Conservation (phyloP, 2,888 invertebrate genomes). For the Metallyticus violacea region DNA sequence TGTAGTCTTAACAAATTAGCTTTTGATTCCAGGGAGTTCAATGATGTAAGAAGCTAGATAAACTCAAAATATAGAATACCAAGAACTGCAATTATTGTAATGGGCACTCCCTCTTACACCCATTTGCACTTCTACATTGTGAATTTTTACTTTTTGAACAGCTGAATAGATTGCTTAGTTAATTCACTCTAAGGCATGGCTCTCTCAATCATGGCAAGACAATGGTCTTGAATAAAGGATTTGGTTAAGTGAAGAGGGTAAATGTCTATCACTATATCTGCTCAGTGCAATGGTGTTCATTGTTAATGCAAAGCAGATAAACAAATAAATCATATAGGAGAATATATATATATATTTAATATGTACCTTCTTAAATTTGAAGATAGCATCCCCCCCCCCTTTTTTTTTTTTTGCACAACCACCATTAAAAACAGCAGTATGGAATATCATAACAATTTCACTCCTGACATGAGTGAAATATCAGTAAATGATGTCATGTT, state of each 20-base stretch:
- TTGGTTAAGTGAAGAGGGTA: not conserved
- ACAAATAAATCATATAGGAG: not conserved
- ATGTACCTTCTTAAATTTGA: not conserved
- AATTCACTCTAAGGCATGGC: not conserved
- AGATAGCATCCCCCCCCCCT: too few species aligned
- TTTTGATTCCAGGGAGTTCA: not conserved
- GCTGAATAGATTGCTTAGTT: not conserved
- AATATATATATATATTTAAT: not conserved
- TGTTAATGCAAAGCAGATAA: not conserved
- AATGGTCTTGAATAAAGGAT: not conserved
- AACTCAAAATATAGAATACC: not conserved
- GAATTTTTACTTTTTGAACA: not conserved
- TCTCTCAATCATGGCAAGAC: not conserved
- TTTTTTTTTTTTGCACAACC: too few species aligned
- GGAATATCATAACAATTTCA: too few species aligned
- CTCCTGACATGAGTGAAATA: too few species aligned
- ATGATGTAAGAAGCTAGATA: not conserved
- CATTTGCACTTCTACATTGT: too few species aligned
- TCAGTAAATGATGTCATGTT: too few species aligned
- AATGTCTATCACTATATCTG: not conserved
- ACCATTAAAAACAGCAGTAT: too few species aligned
- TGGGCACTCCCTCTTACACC: too few species aligned
- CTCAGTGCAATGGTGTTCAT: not conserved
- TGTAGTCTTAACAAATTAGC: too few species aligned
- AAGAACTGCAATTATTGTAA: not conserved